phyloP scores from a whole-genome alignment of 2,888 invertebrate genomes.

The Machimus rusticus region DNA sequence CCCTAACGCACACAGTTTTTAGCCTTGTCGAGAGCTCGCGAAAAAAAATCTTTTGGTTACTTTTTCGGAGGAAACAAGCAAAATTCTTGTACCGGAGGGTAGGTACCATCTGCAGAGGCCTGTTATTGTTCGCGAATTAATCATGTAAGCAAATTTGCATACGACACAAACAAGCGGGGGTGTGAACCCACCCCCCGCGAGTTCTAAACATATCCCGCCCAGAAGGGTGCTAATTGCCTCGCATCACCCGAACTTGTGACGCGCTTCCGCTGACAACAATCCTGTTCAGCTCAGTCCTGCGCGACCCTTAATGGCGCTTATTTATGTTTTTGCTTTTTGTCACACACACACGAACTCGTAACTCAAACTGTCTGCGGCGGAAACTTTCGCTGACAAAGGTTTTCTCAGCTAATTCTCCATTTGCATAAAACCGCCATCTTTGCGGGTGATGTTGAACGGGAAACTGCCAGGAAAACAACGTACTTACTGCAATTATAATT shows the following conservation, averaged over 20 bases:
- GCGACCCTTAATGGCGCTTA: background rate
- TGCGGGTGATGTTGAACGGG: background rate
- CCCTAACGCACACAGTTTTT: background rate
- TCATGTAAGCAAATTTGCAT: slow-evolving; percentile 31
- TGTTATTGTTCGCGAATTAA: slow-evolving; percentile 35
- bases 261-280: background rate
- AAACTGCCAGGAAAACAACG: background rate
- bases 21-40: background rate
- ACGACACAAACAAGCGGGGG: background rate
- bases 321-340: background rate
- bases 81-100: background rate
- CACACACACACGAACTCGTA: background rate
- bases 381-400: background rate
- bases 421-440: background rate
- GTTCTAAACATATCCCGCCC: background rate
- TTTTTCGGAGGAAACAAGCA: background rate
- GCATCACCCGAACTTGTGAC: background rate
- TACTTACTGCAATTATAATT: background rate
- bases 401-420: background rate
- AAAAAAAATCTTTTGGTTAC: slow-evolving; percentile 12
- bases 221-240: slow-evolving; percentile 6
- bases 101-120: background rate
- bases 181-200: background rate
- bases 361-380: background rate
- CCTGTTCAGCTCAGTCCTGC: background rate